Base-by-base conservation (phyloP, 2,888 invertebrate genomes). In the Colostygia pectinataria region DNA sequence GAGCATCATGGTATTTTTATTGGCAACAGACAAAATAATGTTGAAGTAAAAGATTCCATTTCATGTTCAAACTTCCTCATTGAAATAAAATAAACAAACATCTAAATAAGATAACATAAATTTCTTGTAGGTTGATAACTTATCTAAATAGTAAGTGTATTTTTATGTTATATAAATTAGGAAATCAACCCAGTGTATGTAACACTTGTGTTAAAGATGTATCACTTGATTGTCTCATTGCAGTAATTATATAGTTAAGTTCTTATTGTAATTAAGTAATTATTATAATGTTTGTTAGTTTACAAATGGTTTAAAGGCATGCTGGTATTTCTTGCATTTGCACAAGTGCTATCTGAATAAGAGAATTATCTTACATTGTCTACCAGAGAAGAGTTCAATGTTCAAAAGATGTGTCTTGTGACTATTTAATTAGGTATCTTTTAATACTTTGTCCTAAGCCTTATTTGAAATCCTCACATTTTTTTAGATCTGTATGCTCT, bases 401-500 rank as follows among this genome's bases (percentile, higher is more conserved):
- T 53, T 58, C 46, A 48, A 51, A 24, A 15, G 2, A 36, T 12
- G 25, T 12, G 25, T 12, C 13, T n/a, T 14, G 20, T 12, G 4
- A 36, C 14, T 24, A 10, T 18, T 20, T 8, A 10, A 15, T 6
- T 31, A n/a, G n/a, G n/a, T 20, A 20, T 20, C 20, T 20, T n/a
- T 12, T 40, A 29, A 32, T 9, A 15, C 18, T 20, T 32, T 32
- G 18, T 31, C 12, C 15, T 27, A 36, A 23, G 8, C 6, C 36
- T 23, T 29, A 34, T 31, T 12, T 13, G 20, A 8, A 39, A 23
- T 20, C 44, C 36, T 40, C 36, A 40, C 39, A 37, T 7, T 34
- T 33, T 20, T 6, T 31, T 42, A 77, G 74, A 78, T 78, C 76
- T 79, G 76, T 67, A 47, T 58, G 53, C 40, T 33, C 53, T 48